A percentile compares a stretch with the other conserved stretches of the same genome.
phyloP scores from a whole-genome alignment of 2,888 invertebrate species.

The Chorisops tibialis region DNA sequence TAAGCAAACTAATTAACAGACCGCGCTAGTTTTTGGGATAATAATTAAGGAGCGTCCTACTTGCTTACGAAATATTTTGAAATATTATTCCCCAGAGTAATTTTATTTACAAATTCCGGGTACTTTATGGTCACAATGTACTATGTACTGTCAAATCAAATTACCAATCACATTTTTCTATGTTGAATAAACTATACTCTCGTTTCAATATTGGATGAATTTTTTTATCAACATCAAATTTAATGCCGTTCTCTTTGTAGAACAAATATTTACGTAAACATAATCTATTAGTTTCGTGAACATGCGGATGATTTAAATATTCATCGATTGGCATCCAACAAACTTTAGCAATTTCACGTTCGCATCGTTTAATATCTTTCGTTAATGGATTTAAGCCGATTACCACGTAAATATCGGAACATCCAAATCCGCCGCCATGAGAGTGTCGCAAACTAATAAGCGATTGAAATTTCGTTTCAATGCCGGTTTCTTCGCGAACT shows the following conservation, averaged over 20 bases:
- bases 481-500: slow-evolving; percentile 86
- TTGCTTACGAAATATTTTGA: too few species aligned
- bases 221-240: slow-evolving; percentile 58
- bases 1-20: too few species aligned
- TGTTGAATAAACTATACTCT: slow-evolving; percentile 45
- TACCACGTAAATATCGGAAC: slow-evolving; percentile 84
- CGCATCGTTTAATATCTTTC: slow-evolving; percentile 63
- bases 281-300: slow-evolving; percentile 68
- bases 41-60: too few species aligned
- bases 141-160: not conserved
- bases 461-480: slow-evolving; percentile 70
- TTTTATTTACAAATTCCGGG: too few species aligned
- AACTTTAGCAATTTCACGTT: slow-evolving; percentile 72
- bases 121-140: too few species aligned
- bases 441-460: slow-evolving; percentile 75
- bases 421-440: slow-evolving; percentile 71
- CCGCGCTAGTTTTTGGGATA: too few species aligned
- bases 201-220: slow-evolving; percentile 46
- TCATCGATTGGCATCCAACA: slow-evolving; percentile 80
- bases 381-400: slow-evolving; percentile 67
- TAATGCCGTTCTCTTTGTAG: slow-evolving; percentile 60
- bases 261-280: slow-evolving; percentile 66
- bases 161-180: slow-evolving; percentile 38
- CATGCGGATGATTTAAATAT: slow-evolving; percentile 66
- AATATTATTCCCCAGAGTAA: too few species aligned